Conservation (phyloP, 2,113 vertebrate genomes). For the Coracopsis vasa region DNA sequence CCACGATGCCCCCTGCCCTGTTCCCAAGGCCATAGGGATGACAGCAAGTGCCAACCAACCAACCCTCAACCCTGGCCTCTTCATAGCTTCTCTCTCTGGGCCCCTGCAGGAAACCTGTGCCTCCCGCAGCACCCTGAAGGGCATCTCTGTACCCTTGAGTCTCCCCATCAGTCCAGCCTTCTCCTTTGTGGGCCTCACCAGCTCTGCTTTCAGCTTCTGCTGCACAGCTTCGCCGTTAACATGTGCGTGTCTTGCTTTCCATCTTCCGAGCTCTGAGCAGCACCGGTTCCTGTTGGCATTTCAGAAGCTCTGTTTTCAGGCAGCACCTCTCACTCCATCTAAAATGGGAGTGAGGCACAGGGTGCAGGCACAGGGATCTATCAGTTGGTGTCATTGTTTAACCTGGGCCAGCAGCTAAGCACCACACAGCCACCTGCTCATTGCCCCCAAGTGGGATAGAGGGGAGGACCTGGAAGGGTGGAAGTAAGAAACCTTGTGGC, state of each 20-base stretch:
- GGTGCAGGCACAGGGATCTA: background rate
- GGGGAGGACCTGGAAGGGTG: background rate
- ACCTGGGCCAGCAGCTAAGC: background rate
- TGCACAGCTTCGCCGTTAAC: constrained; percentile 63
- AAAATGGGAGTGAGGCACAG: constrained; percentile 29
- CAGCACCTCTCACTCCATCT: constrained; percentile 60
- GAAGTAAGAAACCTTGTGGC: background rate
- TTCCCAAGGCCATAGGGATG: background rate
- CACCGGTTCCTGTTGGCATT: constrained; percentile 55
- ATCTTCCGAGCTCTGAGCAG: constrained; percentile 44
- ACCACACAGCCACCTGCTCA: background rate
- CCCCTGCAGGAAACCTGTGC: constrained; percentile 48
- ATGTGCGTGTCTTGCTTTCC: constrained; percentile 55
- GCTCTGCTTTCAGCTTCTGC: constrained; percentile 58
- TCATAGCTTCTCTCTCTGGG: constrained; percentile 49
- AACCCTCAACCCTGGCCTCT: constrained; percentile 18
- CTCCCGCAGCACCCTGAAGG: constrained; percentile 29
- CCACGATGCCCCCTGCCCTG: background rate
- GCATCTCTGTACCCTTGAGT: constrained; percentile 25
- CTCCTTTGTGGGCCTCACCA: constrained; percentile 50
- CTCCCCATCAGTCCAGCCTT: constrained; percentile 49
- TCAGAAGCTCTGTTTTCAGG: constrained; percentile 66
- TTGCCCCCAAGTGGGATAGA: background rate
- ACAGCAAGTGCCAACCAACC: background rate
- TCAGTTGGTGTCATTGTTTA: background rate